These are phyloP conservation scores for Dysdera silvatica DNA, from an alignment of 1,140 invertebrate species.

Conservation along the genomic window DNA sequence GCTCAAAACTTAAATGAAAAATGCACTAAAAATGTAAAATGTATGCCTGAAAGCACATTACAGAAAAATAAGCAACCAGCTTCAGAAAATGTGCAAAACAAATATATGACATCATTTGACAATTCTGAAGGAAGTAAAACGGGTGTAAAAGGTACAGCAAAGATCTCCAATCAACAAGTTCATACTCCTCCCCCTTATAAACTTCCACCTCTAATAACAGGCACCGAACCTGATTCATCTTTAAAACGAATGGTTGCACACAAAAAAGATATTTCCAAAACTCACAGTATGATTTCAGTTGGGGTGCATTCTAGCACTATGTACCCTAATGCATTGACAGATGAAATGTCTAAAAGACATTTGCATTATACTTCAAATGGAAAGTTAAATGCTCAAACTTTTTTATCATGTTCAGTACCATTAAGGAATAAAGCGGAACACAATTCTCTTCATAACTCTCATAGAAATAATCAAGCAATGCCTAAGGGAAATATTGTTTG, in stretches of 20 bases:
- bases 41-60: neutral
- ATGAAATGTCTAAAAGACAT: no score
- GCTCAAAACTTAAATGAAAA: neutral
- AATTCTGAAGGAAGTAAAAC: neutral
- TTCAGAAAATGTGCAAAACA: neutral
- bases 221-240: no score
- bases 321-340: no score
- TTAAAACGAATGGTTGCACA: no score
- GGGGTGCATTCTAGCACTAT: no score
- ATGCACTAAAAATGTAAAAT: neutral
- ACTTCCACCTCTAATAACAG: constrained; percentile 15
- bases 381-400: no score
- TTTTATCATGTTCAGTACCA: no score
- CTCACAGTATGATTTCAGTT: no score
- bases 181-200: constrained; percentile 25
- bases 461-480: constrained; percentile 1
- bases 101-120: neutral
- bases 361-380: no score
- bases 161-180: neutral
- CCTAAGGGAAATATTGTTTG: constrained; percentile 1
- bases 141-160: neutral
- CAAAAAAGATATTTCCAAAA: no score
- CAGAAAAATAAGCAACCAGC: neutral
- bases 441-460: no score
- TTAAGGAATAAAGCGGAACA: no score